A percentile compares a stretch with the other conserved stretches of the same genome.
These are phyloP conservation scores for Butorides virescens DNA, from an alignment of 2,113 vertebrate genomes.

Conservation along the genomic window DNA sequence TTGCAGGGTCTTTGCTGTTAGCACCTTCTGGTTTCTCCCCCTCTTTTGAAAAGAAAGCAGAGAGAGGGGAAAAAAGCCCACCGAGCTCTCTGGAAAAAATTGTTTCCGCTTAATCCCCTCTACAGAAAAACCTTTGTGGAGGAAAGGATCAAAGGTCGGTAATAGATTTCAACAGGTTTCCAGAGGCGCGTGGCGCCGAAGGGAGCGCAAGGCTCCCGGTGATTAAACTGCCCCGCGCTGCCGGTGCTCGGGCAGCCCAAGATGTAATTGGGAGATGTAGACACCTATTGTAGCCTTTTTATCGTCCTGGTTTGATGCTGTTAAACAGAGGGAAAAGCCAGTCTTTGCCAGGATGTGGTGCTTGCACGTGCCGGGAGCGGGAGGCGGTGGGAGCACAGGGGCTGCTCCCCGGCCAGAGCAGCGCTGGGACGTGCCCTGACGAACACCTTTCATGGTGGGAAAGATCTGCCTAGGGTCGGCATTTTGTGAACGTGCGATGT, in stretches of 20 bases:
- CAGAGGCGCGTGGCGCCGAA: not conserved
- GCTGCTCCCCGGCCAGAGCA: not conserved
- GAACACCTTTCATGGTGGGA: not conserved
- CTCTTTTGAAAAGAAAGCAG: not conserved
- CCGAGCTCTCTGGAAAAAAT: constrained; percentile 6
- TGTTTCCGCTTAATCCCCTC: constrained; percentile 65
- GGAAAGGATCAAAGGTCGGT: constrained; percentile 66
- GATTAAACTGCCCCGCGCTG: not conserved
- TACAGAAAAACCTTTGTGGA: constrained; percentile 45
- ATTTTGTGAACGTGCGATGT: not conserved
- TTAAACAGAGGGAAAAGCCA: not conserved
- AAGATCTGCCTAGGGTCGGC: not conserved
- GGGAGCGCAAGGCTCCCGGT: not conserved
- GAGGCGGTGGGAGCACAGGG: not conserved
- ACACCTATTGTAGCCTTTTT: not conserved
- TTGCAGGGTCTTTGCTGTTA: not conserved
- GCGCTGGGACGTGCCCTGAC: too few relatives aligned
- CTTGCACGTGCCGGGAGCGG: fast-evolving
- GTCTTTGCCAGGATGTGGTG: not conserved
- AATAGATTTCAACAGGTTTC: constrained; percentile 63
- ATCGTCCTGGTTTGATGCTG: not conserved
- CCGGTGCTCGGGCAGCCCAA: not conserved
- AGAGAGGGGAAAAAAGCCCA: not conserved
- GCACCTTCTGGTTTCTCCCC: not conserved
- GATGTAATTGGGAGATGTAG: constrained; percentile 26